These are phyloP conservation scores for Lepidochitona cinerea DNA, from an alignment of 2,888 invertebrate genomes.

Conservation along the genomic window DNA sequence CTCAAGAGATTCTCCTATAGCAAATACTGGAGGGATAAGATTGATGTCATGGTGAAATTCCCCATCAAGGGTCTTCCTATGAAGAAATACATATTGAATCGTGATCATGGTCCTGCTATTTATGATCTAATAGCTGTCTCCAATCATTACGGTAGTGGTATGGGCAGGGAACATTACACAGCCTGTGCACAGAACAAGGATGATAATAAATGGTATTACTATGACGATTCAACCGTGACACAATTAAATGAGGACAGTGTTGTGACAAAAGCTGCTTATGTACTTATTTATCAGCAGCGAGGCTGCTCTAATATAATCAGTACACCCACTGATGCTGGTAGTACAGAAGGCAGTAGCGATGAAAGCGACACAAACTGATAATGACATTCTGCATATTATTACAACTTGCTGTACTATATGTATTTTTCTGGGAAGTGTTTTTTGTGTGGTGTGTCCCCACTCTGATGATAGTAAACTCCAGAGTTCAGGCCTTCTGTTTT, in stretches of 20 bases:
- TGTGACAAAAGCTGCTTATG: conserved; percentile 73
- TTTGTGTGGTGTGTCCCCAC: background rate
- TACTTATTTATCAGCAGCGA: conserved; percentile 72
- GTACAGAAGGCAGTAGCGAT: conserved; percentile 7
- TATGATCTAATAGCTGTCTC: conserved; percentile 75
- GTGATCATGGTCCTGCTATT: conserved; percentile 61
- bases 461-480: too few relatives aligned
- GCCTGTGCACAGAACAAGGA: conserved; percentile 73
- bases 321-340: background rate
- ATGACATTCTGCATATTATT: background rate
- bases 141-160: conserved; percentile 75
- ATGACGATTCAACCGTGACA: conserved; percentile 73
- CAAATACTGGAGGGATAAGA: conserved; percentile 75
- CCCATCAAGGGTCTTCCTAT: conserved; percentile 73
- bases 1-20: conserved; percentile 77
- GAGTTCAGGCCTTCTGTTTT: too few relatives aligned
- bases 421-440: background rate
- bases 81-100: conserved; percentile 72
- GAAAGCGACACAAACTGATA: conserved; percentile 13
- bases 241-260: conserved; percentile 68
- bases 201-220: conserved; percentile 73
- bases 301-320: conserved; percentile 21
- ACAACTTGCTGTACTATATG: too few relatives aligned
- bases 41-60: conserved; percentile 74
- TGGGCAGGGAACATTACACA: conserved; percentile 72